Evolutionary conservation across 1,140 invertebrate genomes (phyloP).

Genomic region (Caenorhabditis latens): DNA sequence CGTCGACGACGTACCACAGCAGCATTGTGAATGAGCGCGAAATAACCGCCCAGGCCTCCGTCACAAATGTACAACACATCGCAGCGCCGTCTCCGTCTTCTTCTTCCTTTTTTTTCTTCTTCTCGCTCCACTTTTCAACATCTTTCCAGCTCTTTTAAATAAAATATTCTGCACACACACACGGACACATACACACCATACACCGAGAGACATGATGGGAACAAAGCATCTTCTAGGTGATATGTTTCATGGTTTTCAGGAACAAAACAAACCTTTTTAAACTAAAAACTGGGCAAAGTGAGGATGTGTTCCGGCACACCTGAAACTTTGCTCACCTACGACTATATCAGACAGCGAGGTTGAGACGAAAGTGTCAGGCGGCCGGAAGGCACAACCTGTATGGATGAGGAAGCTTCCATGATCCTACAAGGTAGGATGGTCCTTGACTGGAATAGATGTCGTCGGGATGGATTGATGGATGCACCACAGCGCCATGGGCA

Average conservation of each 20-base stretch:
- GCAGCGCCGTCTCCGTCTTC: constrained; percentile 15
- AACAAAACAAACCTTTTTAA: background rate
- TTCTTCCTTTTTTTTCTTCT: constrained; percentile 28
- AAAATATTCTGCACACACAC: constrained; percentile 48
- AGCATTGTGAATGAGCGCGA: constrained; percentile 57
- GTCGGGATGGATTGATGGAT: background rate
- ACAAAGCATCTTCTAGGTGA: background rate
- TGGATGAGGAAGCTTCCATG: background rate
- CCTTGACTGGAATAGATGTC: constrained; percentile 21
- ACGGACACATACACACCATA: constrained; percentile 29
- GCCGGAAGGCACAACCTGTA: constrained; percentile 23
- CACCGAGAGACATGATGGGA: background rate
- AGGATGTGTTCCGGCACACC: constrained; percentile 65
- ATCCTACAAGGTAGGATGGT: background rate
- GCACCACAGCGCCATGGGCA: constrained; percentile 28
- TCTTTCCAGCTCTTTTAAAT: constrained; percentile 55
- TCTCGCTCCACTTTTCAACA: constrained; percentile 52
- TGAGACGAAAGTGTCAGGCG: constrained; percentile 65
- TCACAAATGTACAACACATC: constrained; percentile 52
- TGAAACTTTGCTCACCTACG: constrained; percentile 70
- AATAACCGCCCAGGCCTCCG: constrained; percentile 55
- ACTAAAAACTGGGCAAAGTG: background rate
- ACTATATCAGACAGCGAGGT: constrained; percentile 57
- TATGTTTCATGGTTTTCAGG: background rate
- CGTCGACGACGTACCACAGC: constrained; percentile 44